phyloP scores from a whole-genome alignment of 2,113 vertebrate species.

The Hippolais icterina region DNA sequence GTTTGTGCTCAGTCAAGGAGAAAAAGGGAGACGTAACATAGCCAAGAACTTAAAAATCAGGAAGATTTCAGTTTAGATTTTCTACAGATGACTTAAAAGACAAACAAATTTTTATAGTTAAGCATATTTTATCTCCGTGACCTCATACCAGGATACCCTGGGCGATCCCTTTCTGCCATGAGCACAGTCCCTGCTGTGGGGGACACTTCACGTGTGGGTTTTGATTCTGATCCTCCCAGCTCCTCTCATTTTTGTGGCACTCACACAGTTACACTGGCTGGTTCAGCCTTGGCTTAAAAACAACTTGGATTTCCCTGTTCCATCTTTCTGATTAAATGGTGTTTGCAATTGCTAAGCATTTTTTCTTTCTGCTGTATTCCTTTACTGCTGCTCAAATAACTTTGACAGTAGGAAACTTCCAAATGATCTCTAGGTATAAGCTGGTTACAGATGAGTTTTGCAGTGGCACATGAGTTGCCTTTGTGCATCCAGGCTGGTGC shows the following conservation, averaged over 20 bases:
- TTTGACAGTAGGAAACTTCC: not conserved
- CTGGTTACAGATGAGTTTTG: not conserved
- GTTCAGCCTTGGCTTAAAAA: not conserved
- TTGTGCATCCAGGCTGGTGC: not conserved
- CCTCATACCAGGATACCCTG: not conserved
- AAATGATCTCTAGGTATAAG: not conserved
- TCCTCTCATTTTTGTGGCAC: fast-evolving
- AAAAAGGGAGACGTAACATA: not conserved
- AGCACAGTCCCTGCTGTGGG: not conserved
- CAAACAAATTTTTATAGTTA: not conserved
- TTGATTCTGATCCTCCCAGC: not conserved
- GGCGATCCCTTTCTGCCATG: not conserved
- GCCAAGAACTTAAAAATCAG: not conserved
- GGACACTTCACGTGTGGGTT: fast-evolving
- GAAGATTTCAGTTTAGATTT: not conserved
- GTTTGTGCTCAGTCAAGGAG: conserved; percentile 19
- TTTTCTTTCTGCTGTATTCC: not conserved
- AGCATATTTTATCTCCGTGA: not conserved
- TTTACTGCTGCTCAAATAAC: not conserved
- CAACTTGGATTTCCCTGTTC: not conserved
- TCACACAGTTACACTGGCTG: not conserved
- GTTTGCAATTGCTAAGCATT: not conserved
- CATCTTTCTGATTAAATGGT: not conserved
- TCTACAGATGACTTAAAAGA: not conserved
- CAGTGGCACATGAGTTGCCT: not conserved